Conservation (phyloP, 2,888 invertebrate genomes). For the Thereva unica region DNA sequence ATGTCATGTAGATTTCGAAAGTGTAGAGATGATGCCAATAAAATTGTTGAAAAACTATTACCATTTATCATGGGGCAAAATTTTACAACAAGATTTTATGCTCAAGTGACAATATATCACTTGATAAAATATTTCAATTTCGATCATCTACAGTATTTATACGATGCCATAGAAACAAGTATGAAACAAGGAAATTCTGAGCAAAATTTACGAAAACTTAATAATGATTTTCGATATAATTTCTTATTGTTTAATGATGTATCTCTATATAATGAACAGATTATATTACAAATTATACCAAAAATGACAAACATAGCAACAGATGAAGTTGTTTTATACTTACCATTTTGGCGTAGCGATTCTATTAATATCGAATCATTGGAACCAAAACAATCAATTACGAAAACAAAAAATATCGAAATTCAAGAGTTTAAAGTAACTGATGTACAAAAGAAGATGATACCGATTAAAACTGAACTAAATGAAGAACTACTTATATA, state of each 20-base stretch:
- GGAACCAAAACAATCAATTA: not conserved
- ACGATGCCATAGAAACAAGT: conserved; percentile 41
- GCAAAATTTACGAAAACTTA: conserved; percentile 39
- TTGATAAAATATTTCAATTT: conserved; percentile 43
- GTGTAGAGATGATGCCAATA: conserved; percentile 1
- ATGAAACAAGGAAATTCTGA: conserved; percentile 42
- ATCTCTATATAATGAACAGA: conserved; percentile 48
- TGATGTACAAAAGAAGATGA: conserved; percentile 79
- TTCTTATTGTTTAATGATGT: conserved; percentile 19
- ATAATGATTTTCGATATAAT: conserved; percentile 46
- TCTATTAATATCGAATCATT: not conserved
- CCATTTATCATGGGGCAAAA: conserved; percentile 82
- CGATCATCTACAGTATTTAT: conserved; percentile 38
- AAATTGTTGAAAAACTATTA: conserved; percentile 58
- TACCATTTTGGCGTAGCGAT: conserved; percentile 47
- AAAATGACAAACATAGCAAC: conserved; percentile 60
- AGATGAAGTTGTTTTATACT: conserved; percentile 59
- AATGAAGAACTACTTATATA: not conserved
- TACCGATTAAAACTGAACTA: conserved; percentile 58
- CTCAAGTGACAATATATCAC: conserved; percentile 62
- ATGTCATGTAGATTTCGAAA: conserved; percentile 35
- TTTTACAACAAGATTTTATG: conserved; percentile 76
- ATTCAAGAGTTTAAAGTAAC: conserved; percentile 37
- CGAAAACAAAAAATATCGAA: not conserved
- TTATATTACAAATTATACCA: conserved; percentile 65